Evolutionary conservation across 2,888 invertebrate genomes (phyloP).

Genomic region (Microdon myrmicae): DNA sequence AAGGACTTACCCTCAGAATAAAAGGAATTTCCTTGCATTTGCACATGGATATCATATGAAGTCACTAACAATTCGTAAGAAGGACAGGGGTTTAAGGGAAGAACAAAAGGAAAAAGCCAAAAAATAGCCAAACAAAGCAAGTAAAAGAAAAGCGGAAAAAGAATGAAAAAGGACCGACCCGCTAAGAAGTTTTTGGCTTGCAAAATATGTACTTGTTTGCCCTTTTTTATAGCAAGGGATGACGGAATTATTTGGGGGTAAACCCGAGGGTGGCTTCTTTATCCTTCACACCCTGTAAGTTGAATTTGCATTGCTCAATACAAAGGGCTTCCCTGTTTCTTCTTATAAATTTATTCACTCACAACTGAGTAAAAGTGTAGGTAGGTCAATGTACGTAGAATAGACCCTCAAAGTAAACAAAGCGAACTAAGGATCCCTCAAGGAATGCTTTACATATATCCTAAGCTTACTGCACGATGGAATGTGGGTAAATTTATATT

Average conservation of each 20-base stretch:
- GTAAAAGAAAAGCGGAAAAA: not conserved
- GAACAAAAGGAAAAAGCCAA: not conserved
- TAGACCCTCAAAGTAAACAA: constrained; percentile 59
- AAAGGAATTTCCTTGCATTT: not conserved
- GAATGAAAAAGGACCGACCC: constrained; percentile 5
- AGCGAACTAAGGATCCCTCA: constrained; percentile 21
- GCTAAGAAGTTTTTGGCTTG: not conserved
- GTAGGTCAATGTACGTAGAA: constrained; percentile 67
- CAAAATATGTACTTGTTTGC: not conserved
- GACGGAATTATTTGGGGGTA: constrained; percentile 27
- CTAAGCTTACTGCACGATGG: constrained; percentile 7
- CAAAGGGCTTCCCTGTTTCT: constrained; percentile 19
- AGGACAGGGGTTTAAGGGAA: constrained; percentile 22
- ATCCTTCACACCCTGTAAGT: constrained; percentile 17
- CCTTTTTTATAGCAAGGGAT: constrained; percentile 20
- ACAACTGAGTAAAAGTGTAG: constrained; percentile 59
- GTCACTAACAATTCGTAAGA: constrained; percentile 19
- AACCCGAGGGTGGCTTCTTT: constrained; percentile 43
- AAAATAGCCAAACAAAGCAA: constrained; percentile 6
- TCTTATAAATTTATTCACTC: constrained; percentile 26
- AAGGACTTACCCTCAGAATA: constrained; percentile 8
- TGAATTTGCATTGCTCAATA: constrained; percentile 38
- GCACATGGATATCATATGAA: not conserved
- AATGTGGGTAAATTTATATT: constrained; percentile 17
- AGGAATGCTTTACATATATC: constrained; percentile 17